A percentile compares a stretch with the other conserved stretches of the same genome.
These are phyloP conservation scores for Loris lydekkerianus DNA, from an alignment of 2,797 vertebrate species.

Conservation along the genomic window DNA sequence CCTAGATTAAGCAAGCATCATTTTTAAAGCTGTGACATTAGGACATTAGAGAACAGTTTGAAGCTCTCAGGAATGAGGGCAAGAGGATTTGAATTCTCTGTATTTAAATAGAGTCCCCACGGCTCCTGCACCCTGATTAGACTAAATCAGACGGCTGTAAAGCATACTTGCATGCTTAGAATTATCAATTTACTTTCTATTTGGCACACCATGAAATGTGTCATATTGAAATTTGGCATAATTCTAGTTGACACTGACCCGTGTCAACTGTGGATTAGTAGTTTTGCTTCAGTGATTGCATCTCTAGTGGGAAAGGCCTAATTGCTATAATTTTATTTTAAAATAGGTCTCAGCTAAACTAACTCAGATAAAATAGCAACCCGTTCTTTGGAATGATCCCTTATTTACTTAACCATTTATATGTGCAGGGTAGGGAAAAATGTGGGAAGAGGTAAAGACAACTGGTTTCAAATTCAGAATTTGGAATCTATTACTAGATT, in stretches of 20 bases:
- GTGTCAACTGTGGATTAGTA: slow-evolving; percentile 63
- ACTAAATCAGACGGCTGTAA: slow-evolving; percentile 70
- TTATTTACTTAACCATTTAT: slow-evolving; percentile 27
- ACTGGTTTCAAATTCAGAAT: slow-evolving; percentile 43
- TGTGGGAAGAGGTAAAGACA: neutral
- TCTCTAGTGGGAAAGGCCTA: slow-evolving; percentile 58
- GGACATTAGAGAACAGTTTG: neutral
- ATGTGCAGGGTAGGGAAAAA: slow-evolving; percentile 18
- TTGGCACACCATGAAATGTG: slow-evolving; percentile 63
- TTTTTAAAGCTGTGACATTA: slow-evolving; percentile 32
- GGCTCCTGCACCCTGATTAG: slow-evolving; percentile 67
- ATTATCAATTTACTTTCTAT: slow-evolving; percentile 72
- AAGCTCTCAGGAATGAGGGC: slow-evolving; percentile 44
- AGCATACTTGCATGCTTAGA: slow-evolving; percentile 58
- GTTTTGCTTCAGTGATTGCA: slow-evolving; percentile 60
- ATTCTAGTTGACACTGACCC: slow-evolving; percentile 73
- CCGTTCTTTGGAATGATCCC: neutral
- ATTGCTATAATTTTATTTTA: slow-evolving; percentile 74
- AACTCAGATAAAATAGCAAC: slow-evolving; percentile 20
- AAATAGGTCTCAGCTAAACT: slow-evolving; percentile 42
- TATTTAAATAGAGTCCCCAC: slow-evolving; percentile 59
- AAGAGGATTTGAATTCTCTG: slow-evolving; percentile 47
- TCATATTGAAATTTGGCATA: slow-evolving; percentile 65
- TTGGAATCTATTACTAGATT: slow-evolving; percentile 18
- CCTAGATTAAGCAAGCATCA: neutral